phyloP scores from a whole-genome alignment of 2,797 vertebrate genomes.

The Scomberomorus guttatus region DNA sequence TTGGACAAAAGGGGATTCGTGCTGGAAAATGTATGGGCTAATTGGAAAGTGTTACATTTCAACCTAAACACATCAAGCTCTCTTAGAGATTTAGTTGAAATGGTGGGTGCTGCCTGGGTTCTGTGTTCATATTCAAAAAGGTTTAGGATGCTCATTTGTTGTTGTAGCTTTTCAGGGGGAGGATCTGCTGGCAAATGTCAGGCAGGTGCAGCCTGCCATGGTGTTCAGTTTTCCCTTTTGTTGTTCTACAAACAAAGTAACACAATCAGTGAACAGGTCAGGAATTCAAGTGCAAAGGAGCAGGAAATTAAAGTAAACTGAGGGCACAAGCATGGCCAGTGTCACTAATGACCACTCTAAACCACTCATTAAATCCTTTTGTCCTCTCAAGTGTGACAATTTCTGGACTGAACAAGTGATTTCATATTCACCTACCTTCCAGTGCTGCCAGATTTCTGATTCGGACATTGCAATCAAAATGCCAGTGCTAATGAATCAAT shows the following conservation, averaged over 20 bases:
- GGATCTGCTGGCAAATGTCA: slow-evolving; percentile 53
- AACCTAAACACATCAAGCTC: not conserved
- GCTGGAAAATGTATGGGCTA: slow-evolving; percentile 47
- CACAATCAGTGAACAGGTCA: slow-evolving; percentile 9
- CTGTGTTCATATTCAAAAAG: slow-evolving; percentile 45
- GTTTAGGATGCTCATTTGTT: slow-evolving; percentile 27
- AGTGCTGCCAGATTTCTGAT: not conserved
- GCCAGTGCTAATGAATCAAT: not conserved
- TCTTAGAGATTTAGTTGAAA: slow-evolving; percentile 15
- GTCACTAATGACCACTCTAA: slow-evolving; percentile 9
- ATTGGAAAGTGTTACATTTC: slow-evolving; percentile 52
- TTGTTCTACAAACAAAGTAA: slow-evolving; percentile 17
- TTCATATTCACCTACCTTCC: not conserved
- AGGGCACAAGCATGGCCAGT: not conserved
- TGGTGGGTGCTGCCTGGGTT: slow-evolving; percentile 14
- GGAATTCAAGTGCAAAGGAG: slow-evolving; percentile 11
- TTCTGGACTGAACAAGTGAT: not conserved
- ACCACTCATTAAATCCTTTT: slow-evolving; percentile 20
- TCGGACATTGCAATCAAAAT: not conserved
- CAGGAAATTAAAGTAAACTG: slow-evolving; percentile 18
- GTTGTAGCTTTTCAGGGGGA: slow-evolving; percentile 9
- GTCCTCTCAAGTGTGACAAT: slow-evolving; percentile 14
- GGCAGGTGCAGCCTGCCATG: slow-evolving; percentile 39
- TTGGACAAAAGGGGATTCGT: slow-evolving; percentile 48
- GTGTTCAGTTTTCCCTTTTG: not conserved